Base-by-base conservation (phyloP, 2,797 vertebrate species). In the Lutjanus campechanus region DNA sequence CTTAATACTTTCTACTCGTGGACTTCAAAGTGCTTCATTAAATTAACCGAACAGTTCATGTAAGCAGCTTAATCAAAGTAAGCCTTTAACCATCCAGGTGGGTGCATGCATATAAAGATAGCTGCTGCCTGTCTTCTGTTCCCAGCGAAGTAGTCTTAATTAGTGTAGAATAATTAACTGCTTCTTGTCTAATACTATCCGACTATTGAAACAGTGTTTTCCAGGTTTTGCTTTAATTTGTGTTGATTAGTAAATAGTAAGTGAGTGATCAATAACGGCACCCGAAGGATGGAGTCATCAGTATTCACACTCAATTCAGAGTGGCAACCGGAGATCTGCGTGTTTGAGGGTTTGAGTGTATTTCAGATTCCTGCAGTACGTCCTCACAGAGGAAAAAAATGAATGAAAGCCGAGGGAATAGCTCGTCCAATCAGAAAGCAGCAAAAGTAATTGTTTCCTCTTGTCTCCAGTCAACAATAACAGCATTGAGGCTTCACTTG, bases 201-300 rank as follows among this genome's bases (percentile, higher is more conserved):
- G 82, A 88, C 86, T 82, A 70, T 61, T 83, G 63, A 54, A 61
- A 25, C 67, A 10, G 40, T 60, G 67, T 55, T 72, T 73, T 19
- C 64, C 25, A 40, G 55, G 43, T 70, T 85, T 71, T 20, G 29
- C 59, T 47, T 69, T 75, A 53, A 85, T 75, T 77, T n/a, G 41
- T 54, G 74, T 67, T 84, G 75, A 89, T 88, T 76, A 80, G 80
- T 79, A 78, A 88, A 87, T 77, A 68, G 59, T 73, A 53, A 69
- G 79, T 62, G 77, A 88, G 49, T 64, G 67, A 91, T 91, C 88
- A 80, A 81, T 89, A 81, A 80, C 56, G 82, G 54, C 81, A 64
- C 88, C 63, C 15, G 59, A 76, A 69, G 65, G 69, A 83, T 81
- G 2, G 73, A 88, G 78, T 73, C 78, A 46, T 90, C 82, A 73